Base-by-base conservation (phyloP, 2,797 vertebrate genomes). In the Brachymystax lenok region DNA sequence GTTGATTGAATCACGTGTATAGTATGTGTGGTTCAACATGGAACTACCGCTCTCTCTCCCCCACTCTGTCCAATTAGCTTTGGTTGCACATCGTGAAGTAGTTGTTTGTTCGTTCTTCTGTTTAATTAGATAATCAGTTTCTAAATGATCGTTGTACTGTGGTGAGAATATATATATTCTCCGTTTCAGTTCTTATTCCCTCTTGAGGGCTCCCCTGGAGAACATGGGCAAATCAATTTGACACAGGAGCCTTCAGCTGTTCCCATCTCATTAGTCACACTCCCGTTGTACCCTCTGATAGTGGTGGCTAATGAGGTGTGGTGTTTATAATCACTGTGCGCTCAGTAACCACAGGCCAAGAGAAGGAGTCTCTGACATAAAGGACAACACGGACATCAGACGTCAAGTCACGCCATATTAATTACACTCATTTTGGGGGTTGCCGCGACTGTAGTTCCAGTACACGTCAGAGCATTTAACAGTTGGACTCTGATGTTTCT, bases 241-340 rank as follows among this genome's bases (percentile, higher is more conserved):
- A 54, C 52, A 54, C 17, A 16, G 52, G 52, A 54, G 54, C 35
- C 75, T 66, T 70, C 81, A 80, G 82, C 79, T 70, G 19, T 46
- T 46, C 40, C 40, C 10, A 46, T 46, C 40, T 46, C 12, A 46
- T 46, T 46, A 46, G 40, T 46, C 40, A 46, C 40, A 46, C 40
- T 46, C 10, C 40, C 40, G 40, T 46, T 46, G 40, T 46, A 46
- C 40, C 40, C 40, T n/a, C 73, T 83, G 78, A 75, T 83, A 83
- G 77, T 75, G 84, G 27, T 75, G 69, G 77, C 81, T 85, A 84
- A 85, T 86, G 77, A 84, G 74, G 74, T 82, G 85, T 54, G 74
- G 82, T 40, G 67, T 69, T 69, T 74, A 75, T 83, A 86, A 88
- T 89, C 86, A 85, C 82, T 80, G 83, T 50, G 6, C 75, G 61